Evolutionary conservation across 2,888 invertebrate genomes (phyloP), one percentile per base, ranked within the genome.

Genomic region (Noctua pronuba): DNA sequence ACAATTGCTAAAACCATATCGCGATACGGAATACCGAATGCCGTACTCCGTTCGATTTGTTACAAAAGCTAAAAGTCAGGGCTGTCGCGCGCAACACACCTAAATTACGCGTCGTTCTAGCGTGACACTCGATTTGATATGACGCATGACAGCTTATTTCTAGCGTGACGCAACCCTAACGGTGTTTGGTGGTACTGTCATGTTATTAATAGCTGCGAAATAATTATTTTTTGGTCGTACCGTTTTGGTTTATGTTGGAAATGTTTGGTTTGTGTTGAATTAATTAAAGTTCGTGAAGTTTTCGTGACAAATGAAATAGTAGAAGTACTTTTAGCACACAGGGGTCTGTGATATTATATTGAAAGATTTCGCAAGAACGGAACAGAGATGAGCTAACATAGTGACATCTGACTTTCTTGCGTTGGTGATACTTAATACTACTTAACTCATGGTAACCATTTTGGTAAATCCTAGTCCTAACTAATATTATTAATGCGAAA

Each of bases 131-230:
- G 88, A 89, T 89, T 88, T 90, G 90, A 90, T 88, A 90, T 88
- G 85, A 88, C 86, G 88, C 88, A 86, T 89, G 92, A 92, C 92
- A 91, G 91, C 88, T 90, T 88, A 90, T 91, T 92, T 87, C 88
- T 88, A 82, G 79, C 87, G 76, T 84, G 88, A 88, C 85, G 85
- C 88, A 67, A 77, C 85, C 83, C 86, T 83, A 80, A 84, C 85
- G 78, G 82, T 73, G 67, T 83, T 84, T 74, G 76, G 70, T 78
- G 58, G 75, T 68, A 74, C 81, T 85, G 85, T 82, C 79, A 77
- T 74, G 73, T 80, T 84, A 79, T 77, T 83, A 86, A 85, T 88
- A 85, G 77, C 77, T 73, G 73, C 41, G 66, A 81, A 80, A 76
- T 86, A 82, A 88, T 86, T 80, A 83, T 84, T 88, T 83, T 85